A percentile compares a stretch with the other conserved stretches of the same genome.
Conservation (phyloP, 2,888 invertebrate genomes). For the Anoplius nigerrimus region DNA sequence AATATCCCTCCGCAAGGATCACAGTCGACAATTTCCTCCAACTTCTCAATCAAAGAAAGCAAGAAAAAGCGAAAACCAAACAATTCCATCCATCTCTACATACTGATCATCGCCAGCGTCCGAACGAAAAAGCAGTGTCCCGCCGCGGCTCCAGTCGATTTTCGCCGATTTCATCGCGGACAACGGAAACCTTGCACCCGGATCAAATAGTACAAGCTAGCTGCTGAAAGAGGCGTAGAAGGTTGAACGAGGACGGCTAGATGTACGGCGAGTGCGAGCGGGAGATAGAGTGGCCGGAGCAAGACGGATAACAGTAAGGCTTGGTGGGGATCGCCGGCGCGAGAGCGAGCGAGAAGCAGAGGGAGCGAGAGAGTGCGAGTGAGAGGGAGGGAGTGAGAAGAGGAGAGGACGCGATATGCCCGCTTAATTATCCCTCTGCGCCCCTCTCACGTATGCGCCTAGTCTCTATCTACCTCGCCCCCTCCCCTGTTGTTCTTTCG, state of each 20-base stretch:
- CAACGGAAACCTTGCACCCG: slow-evolving; percentile 40
- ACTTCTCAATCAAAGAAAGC: too few species aligned
- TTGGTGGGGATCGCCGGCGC: slow-evolving; percentile 29
- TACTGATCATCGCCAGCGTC: not conserved
- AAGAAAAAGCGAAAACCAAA: too few species aligned
- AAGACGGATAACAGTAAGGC: slow-evolving; percentile 32
- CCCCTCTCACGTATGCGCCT: slow-evolving; percentile 52
- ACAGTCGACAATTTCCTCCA: too few species aligned
- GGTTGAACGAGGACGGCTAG: slow-evolving; percentile 16
- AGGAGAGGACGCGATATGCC: slow-evolving; percentile 65
- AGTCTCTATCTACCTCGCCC: slow-evolving; percentile 43
- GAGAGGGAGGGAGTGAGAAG: slow-evolving; percentile 27
- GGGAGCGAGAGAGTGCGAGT: slow-evolving; percentile 20
- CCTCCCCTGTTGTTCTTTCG: slow-evolving; percentile 1
- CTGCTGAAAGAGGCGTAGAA: slow-evolving; percentile 9
- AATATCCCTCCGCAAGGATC: not conserved
- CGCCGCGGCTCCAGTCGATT: not conserved
- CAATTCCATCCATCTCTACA: too few species aligned
- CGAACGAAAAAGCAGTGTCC: slow-evolving; percentile 25
- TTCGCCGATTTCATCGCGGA: slow-evolving; percentile 24
- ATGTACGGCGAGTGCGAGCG: slow-evolving; percentile 21
- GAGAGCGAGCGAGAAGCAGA: not conserved
- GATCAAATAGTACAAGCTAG: slow-evolving; percentile 32
- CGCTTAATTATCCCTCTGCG: slow-evolving; percentile 71
- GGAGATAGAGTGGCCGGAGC: slow-evolving; percentile 36